These are phyloP conservation scores for Rhadinocentrus ornatus DNA, from an alignment of 2,797 vertebrate genomes.

Conservation along the genomic window DNA sequence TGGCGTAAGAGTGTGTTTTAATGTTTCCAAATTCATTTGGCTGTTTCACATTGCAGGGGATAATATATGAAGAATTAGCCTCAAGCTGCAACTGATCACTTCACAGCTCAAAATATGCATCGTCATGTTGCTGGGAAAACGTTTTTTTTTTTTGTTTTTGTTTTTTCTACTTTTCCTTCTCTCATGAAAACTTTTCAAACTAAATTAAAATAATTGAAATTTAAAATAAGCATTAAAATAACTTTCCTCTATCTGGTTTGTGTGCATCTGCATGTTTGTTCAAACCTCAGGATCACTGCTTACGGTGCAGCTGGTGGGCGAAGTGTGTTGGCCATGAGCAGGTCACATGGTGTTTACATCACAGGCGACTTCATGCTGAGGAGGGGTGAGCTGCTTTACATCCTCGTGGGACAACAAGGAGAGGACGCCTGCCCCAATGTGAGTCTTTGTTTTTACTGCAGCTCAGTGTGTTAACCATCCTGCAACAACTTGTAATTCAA, in stretches of 20 bases:
- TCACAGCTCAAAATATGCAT: background rate
- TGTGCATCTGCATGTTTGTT: background rate
- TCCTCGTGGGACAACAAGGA: conserved; percentile 96
- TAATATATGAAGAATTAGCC: conserved; percentile 13
- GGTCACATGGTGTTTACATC: conserved; percentile 91
- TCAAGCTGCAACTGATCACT: conserved; percentile 7
- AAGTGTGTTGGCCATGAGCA: conserved; percentile 88
- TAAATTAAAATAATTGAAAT: background rate
- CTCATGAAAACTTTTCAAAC: background rate
- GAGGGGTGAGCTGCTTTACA: conserved; percentile 88
- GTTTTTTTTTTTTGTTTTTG: no score
- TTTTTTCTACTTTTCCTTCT: no score
- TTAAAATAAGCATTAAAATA: conserved; percentile 5
- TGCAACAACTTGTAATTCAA: background rate
- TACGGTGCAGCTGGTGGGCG: conserved; percentile 95
- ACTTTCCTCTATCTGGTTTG: conserved; percentile 4
- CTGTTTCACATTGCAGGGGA: conserved; percentile 10
- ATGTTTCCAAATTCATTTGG: conserved; percentile 28
- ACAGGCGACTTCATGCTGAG: conserved; percentile 91
- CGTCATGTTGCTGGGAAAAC: background rate
- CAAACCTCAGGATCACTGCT: conserved; percentile 87
- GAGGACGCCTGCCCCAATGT: conserved; percentile 96
- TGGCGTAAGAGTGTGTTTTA: conserved; percentile 12
- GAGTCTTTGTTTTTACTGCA: conserved; percentile 68
- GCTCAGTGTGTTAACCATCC: background rate